Evolutionary conservation across 2,797 vertebrate genomes (phyloP).

Genomic region (Erethizon dorsatum): DNA sequence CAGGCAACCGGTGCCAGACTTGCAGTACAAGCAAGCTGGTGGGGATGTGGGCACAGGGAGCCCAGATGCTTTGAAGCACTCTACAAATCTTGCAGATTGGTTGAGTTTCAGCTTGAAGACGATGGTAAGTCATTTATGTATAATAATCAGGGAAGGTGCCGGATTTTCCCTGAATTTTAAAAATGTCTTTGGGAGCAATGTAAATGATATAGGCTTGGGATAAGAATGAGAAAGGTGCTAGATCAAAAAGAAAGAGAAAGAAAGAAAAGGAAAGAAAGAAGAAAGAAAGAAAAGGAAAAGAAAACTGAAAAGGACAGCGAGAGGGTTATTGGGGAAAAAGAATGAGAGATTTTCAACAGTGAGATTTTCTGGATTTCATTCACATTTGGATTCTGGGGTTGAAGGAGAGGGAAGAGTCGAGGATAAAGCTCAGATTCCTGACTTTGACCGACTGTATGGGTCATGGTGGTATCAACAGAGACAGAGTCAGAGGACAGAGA

Average conservation of each 20-base stretch:
- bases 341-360: not conserved
- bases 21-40: not conserved
- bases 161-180: not conserved
- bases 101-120: not conserved
- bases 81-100: not conserved
- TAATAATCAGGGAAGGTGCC: not conserved
- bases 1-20: not conserved
- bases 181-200: conserved; percentile 15
- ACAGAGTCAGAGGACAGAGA: not conserved
- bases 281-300: not conserved
- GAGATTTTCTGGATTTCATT: not conserved
- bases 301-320: not conserved
- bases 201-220: not conserved
- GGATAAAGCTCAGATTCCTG: not conserved
- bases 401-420: not conserved
- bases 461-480: not conserved
- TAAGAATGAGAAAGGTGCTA: not conserved
- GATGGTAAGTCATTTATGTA: not conserved
- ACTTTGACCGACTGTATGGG: not conserved
- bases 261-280: not conserved
- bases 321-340: not conserved
- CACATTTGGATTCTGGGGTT: not conserved
- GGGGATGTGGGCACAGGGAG: not conserved
- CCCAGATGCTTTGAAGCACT: not conserved
- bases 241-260: not conserved